A percentile compares a stretch with the other conserved stretches of the same genome.
Conservation (phyloP, 1,140 invertebrate species). For the Maconellicoccus hirsutus region DNA sequence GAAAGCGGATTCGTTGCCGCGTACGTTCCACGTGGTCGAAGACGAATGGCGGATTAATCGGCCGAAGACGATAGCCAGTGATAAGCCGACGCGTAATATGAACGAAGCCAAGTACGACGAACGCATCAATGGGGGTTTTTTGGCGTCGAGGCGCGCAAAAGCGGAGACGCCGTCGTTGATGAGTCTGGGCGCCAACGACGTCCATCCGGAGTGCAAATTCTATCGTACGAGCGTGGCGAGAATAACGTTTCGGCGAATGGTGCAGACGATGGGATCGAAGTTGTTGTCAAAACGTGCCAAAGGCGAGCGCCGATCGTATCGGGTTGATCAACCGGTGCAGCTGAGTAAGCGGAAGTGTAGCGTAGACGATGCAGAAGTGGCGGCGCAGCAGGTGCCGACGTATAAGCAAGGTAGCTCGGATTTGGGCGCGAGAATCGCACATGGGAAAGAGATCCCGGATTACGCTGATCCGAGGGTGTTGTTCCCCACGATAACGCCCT, state of each 20-base stretch:
- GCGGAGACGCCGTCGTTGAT: not conserved
- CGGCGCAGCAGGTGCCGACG: constrained; percentile 27
- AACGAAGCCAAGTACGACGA: constrained; percentile 36
- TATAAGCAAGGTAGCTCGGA: constrained; percentile 70
- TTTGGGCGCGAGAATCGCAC: constrained; percentile 71
- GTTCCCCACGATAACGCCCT: constrained; percentile 41
- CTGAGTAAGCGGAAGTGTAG: not conserved
- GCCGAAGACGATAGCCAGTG: constrained; percentile 60
- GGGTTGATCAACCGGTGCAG: not conserved
- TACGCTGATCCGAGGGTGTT: constrained; percentile 65
- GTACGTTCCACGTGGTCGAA: constrained; percentile 47
- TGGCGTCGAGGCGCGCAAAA: not conserved
- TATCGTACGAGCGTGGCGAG: constrained; percentile 39
- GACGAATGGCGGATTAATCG: constrained; percentile 36
- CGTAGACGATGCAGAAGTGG: not conserved
- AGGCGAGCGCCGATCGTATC: not conserved
- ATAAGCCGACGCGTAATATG: constrained; percentile 40
- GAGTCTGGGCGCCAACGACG: constrained; percentile 33
- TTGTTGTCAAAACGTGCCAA: constrained; percentile 28
- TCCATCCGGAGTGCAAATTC: constrained; percentile 65
- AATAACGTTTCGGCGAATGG: constrained; percentile 37
- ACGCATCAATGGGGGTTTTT: constrained; percentile 35
- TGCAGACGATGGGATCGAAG: constrained; percentile 36
- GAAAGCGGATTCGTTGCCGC: constrained; percentile 63
- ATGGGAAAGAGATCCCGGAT: constrained; percentile 48